A percentile compares a stretch with the other conserved stretches of the same genome.
Conservation (phyloP, 2,797 vertebrate species). For the Falco rusticolus region DNA sequence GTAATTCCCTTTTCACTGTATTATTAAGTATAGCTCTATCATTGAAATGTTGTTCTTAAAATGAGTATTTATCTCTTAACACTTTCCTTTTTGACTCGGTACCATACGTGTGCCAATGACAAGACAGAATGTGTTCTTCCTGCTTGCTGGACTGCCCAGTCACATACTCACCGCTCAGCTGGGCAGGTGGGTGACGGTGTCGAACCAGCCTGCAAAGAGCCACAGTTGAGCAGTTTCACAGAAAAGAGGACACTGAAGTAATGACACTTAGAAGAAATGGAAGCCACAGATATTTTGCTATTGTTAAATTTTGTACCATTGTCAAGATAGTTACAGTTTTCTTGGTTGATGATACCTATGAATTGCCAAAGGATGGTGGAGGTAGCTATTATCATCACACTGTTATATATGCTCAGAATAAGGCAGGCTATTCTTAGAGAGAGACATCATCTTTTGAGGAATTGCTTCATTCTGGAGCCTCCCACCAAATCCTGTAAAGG, state of each 20-base stretch:
- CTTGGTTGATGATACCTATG: neutral
- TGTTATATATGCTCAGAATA: neutral
- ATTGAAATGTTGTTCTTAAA: neutral
- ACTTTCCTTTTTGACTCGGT: neutral
- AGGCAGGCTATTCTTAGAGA: neutral
- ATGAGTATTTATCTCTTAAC: neutral
- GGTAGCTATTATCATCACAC: neutral
- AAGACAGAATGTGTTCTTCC: neutral
- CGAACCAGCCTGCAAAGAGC: neutral
- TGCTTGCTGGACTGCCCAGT: neutral
- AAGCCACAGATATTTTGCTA: neutral
- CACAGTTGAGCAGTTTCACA: neutral
- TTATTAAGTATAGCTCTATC: neutral
- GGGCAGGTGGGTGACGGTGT: neutral
- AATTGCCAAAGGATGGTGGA: neutral
- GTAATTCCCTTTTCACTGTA: neutral
- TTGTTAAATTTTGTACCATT: neutral
- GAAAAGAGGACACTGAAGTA: neutral
- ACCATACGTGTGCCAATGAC: accelerated
- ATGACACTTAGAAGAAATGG: neutral
- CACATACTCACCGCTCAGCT: neutral
- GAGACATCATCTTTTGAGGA: neutral
- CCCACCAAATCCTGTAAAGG: neutral
- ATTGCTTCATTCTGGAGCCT: neutral
- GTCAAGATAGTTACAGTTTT: neutral